Percentiles rank a stretch among this genome's conserved stretches.
phyloP scores from a whole-genome alignment of 2,797 vertebrate species.

The Geotrypetes seraphini region DNA sequence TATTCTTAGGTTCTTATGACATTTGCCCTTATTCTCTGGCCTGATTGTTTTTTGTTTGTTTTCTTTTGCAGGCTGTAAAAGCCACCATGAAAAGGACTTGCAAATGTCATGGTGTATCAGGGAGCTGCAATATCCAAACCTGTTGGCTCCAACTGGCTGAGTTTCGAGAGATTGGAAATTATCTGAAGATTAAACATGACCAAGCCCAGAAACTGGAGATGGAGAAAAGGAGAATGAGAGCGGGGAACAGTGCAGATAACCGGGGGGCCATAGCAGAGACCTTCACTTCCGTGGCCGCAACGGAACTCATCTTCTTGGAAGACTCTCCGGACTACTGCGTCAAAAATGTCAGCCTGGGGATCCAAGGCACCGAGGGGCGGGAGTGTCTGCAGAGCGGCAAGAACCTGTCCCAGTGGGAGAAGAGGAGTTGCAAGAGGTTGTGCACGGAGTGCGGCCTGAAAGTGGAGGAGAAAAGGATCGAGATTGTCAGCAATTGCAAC shows the following conservation, averaged over 20 bases:
- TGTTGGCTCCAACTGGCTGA: constrained; percentile 93
- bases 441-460: constrained; percentile 83
- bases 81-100: constrained; percentile 81
- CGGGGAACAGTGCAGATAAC: constrained; percentile 83
- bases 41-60: not conserved
- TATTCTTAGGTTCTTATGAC: too few species aligned
- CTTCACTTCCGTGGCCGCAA: constrained; percentile 59
- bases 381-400: constrained; percentile 76
- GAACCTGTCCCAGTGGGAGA: constrained; percentile 67
- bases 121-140: constrained; percentile 91
- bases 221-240: constrained; percentile 72
- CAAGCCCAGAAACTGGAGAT: constrained; percentile 81
- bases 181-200: constrained; percentile 80
- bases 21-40: not conserved
- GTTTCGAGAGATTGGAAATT: constrained; percentile 81
- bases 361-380: constrained; percentile 79
- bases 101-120: constrained; percentile 93
- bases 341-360: constrained; percentile 74
- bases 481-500: constrained; percentile 81
- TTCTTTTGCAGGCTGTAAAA: constrained; percentile 68
- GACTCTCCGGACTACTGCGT: constrained; percentile 88
- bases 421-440: constrained; percentile 72
- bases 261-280: constrained; percentile 57
- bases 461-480: constrained; percentile 66
- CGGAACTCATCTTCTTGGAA: constrained; percentile 81